These are phyloP conservation scores for Platichthys stellatus DNA, from an alignment of 2,113 vertebrate genomes.

Conservation along the genomic window DNA sequence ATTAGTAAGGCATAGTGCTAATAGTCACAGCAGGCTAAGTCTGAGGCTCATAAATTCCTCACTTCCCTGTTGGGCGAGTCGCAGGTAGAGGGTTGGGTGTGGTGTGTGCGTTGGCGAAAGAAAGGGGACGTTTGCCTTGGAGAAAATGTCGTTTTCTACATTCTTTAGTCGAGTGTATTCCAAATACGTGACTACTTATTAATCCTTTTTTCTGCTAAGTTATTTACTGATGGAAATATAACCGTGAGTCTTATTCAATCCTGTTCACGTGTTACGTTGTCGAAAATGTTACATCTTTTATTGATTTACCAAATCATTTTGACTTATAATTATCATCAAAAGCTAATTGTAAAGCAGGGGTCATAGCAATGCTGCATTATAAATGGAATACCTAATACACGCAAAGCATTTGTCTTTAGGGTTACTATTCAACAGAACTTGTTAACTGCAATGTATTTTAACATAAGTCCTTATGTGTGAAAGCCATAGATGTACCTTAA, in stretches of 20 bases:
- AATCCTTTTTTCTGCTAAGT: not conserved
- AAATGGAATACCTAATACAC: not conserved
- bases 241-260: not conserved
- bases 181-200: not conserved
- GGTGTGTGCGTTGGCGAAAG: conserved; percentile 37
- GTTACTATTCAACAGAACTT: too few species aligned
- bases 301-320: not conserved
- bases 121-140: not conserved
- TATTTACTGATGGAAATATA: not conserved
- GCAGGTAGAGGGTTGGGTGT: conserved; percentile 77
- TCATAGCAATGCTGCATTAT: not conserved
- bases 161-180: not conserved
- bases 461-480: too few species aligned
- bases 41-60: too few species aligned
- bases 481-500: too few species aligned
- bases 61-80: conserved; percentile 8
- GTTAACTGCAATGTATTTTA: too few species aligned
- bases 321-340: not conserved
- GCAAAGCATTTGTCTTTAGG: too few species aligned
- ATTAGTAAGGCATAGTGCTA: too few species aligned
- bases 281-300: not conserved
- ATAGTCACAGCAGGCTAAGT: too few species aligned
- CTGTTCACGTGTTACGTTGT: not conserved
- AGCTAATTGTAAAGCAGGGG: not conserved
- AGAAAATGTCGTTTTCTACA: not conserved